Evolutionary conservation across 2,797 vertebrate genomes (phyloP).

Genomic region (Thamnophis elegans): DNA sequence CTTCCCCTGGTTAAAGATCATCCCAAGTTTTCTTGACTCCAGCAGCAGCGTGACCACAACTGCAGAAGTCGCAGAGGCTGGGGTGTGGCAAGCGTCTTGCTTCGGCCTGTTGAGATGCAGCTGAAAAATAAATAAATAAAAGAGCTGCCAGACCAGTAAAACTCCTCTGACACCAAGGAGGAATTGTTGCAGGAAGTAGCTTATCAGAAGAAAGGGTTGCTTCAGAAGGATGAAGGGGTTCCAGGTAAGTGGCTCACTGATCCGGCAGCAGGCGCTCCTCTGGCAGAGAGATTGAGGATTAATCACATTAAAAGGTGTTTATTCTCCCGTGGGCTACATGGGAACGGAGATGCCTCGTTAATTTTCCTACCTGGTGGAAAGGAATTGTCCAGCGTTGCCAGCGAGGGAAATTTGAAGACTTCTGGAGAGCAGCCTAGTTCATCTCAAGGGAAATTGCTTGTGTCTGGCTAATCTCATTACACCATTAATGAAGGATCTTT

Average conservation of each 20-base stretch:
- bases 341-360: rapidly evolving
- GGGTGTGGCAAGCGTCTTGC: not conserved
- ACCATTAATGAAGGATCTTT: conserved; percentile 56
- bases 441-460: not conserved
- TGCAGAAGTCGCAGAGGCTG: not conserved
- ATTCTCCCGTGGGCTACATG: not conserved
- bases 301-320: conserved; percentile 14
- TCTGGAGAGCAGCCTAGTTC: conserved; percentile 25
- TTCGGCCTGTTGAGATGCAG: not conserved
- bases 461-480: not conserved
- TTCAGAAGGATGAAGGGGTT: conserved; percentile 33
- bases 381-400: not conserved
- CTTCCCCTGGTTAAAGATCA: too few species aligned
- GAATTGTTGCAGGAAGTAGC: conserved; percentile 51
- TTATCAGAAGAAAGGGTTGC: conserved; percentile 42
- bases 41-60: not conserved
- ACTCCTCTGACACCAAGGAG: conserved; percentile 24
- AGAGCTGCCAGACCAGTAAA: conserved; percentile 38
- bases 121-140: not conserved
- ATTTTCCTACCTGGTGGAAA: conserved; percentile 11
- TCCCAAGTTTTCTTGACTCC: not conserved
- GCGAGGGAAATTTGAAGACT: not conserved
- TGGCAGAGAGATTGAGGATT: not conserved
- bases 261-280: not conserved
- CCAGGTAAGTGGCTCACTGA: not conserved